Conservation (phyloP, 2,113 vertebrate species). For the Lophura nycthemera region DNA sequence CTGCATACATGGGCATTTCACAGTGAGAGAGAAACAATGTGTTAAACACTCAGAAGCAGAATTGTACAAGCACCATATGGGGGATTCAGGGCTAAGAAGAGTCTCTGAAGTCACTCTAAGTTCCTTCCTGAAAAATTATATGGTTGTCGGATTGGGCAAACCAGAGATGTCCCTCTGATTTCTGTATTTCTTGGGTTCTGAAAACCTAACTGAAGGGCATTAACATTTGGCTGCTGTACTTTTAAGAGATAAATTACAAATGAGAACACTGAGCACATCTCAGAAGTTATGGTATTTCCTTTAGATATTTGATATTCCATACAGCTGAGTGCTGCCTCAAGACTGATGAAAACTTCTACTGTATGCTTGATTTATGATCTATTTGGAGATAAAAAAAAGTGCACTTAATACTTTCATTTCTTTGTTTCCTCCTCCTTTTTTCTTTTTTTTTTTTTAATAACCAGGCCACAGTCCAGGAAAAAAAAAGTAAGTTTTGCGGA, state of each 20-base stretch:
- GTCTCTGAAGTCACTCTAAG: not conserved
- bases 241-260: slow-evolving; percentile 17
- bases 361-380: not conserved
- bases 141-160: not conserved
- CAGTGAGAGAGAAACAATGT: not conserved
- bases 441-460: not conserved
- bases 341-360: not conserved
- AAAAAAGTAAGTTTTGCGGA: slow-evolving; percentile 14
- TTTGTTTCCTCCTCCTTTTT: not conserved
- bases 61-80: not conserved
- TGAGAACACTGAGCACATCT: not conserved
- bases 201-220: not conserved
- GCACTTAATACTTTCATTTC: slow-evolving; percentile 15
- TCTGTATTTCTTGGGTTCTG: not conserved
- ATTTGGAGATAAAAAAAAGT: slow-evolving; percentile 1
- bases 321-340: slow-evolving; percentile 11
- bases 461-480: slow-evolving; percentile 13
- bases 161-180: not conserved
- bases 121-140: not conserved
- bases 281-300: not conserved
- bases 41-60: not conserved
- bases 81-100: not conserved
- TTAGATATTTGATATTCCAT: not conserved
- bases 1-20: not conserved
- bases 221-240: not conserved